These are phyloP conservation scores for Lasioglossum lativentre DNA, from an alignment of 2,888 invertebrate species.

Conservation along the genomic window DNA sequence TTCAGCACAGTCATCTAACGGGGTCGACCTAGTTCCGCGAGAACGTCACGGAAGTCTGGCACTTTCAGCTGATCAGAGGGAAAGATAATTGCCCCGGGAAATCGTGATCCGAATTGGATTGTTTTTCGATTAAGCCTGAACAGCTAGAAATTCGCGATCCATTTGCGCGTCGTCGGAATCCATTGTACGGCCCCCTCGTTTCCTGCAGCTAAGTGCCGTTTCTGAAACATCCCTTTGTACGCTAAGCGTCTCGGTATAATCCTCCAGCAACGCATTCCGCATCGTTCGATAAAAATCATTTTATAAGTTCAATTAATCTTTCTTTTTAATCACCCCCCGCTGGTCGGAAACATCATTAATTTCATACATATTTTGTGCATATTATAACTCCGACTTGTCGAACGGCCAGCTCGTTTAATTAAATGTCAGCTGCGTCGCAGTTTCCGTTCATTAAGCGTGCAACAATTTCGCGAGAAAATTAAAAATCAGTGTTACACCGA, in stretches of 20 bases:
- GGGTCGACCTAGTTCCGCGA: slow-evolving; percentile 45
- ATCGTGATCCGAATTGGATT: slow-evolving; percentile 28
- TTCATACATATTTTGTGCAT: too few species aligned
- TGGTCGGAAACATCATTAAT: too few species aligned
- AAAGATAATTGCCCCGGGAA: slow-evolving; percentile 47
- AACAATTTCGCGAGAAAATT: background rate
- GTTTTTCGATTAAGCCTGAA: slow-evolving; percentile 32
- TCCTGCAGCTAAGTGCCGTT: background rate
- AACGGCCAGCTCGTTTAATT: background rate
- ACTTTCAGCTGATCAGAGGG: slow-evolving; percentile 31
- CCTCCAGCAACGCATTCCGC: background rate
- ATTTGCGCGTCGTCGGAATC: background rate
- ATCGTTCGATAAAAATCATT: background rate
- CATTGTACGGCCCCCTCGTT: background rate
- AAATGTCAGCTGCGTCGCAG: background rate
- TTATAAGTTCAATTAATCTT: too few species aligned
- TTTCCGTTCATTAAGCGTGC: background rate
- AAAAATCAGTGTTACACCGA: background rate
- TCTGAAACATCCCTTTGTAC: background rate
- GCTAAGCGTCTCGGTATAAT: background rate
- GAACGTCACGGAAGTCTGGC: slow-evolving; percentile 35
- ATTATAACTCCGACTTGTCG: too few species aligned
- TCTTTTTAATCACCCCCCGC: too few species aligned
- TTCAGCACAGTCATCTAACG: slow-evolving; percentile 42
- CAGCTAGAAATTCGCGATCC: slow-evolving; percentile 1